Percentiles rank a stretch among this genome's conserved stretches.
These are phyloP conservation scores for Tapirus indicus DNA, from an alignment of 2,797 vertebrate species.

Conservation along the genomic window DNA sequence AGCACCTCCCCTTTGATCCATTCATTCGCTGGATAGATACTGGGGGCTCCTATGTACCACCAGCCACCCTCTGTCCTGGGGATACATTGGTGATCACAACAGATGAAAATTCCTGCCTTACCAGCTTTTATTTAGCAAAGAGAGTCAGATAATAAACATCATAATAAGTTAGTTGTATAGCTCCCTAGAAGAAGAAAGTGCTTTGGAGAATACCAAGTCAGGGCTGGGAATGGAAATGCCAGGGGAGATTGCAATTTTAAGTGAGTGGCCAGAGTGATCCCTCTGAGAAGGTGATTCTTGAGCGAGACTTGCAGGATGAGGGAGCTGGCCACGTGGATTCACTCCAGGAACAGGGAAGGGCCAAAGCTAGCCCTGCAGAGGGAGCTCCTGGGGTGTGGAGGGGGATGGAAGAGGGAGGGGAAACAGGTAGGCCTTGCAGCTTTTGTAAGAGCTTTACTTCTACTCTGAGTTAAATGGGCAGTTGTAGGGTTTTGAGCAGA, in stretches of 20 bases:
- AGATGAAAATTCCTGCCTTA: neutral
- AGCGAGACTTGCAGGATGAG: neutral
- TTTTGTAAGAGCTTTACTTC: neutral
- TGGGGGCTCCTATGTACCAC: neutral
- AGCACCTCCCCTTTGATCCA: neutral
- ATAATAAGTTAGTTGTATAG: neutral
- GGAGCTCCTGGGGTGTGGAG: neutral
- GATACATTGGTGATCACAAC: neutral
- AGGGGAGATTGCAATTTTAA: neutral
- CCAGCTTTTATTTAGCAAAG: neutral
- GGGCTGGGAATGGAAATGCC: too few species aligned
- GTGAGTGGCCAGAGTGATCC: neutral
- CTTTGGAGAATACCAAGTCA: neutral
- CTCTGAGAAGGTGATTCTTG: neutral
- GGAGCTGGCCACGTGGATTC: neutral
- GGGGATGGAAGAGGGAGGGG: neutral
- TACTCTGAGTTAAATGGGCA: neutral
- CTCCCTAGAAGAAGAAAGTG: neutral
- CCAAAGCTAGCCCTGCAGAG: accelerated
- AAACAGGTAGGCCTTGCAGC: accelerated
- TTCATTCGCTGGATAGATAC: too few species aligned
- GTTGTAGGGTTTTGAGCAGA: neutral
- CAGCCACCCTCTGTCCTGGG: neutral
- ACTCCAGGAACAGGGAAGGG: neutral
- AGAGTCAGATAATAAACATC: neutral